A percentile compares a stretch with the other conserved stretches of the same genome.
phyloP scores from a whole-genome alignment of 2,888 invertebrate genomes.

The Xestia rhomboidea region DNA sequence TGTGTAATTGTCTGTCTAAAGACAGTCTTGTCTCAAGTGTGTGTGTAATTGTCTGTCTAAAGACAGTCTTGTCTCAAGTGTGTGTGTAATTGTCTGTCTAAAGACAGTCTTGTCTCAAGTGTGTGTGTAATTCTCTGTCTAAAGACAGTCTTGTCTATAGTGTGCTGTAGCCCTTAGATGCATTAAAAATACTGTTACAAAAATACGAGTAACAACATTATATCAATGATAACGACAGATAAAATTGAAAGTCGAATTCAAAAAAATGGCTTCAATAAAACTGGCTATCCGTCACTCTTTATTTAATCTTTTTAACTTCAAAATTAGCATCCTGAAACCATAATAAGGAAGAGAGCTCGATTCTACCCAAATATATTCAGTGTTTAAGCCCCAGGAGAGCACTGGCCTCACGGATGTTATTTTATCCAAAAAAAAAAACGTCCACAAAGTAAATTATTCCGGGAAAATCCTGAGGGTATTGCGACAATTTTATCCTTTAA shows the following conservation, averaged over 20 bases:
- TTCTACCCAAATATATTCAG: conserved; percentile 2
- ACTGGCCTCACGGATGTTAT: conserved; percentile 6
- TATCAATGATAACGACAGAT: too few relatives aligned
- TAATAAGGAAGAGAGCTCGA: background rate
- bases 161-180: too few relatives aligned
- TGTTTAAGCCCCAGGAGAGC: background rate
- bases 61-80: too few relatives aligned
- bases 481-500: background rate
- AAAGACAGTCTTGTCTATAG: too few relatives aligned
- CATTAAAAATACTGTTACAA: too few relatives aligned
- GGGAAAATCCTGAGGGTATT: conserved; percentile 1
- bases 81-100: too few relatives aligned
- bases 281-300: background rate
- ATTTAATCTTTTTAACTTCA: background rate
- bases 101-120: too few relatives aligned
- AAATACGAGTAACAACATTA: background rate
- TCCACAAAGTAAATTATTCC: conserved; percentile 29
- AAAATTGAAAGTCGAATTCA: background rate
- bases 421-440: background rate
- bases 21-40: too few relatives aligned
- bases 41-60: too few relatives aligned
- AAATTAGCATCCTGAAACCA: conserved; percentile 23
- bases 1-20: too few relatives aligned
- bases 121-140: too few relatives aligned
- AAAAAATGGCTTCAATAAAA: background rate